These are phyloP conservation scores for Platynereis dumerilii DNA, from an alignment of 2,888 invertebrate genomes.

Conservation along the genomic window DNA sequence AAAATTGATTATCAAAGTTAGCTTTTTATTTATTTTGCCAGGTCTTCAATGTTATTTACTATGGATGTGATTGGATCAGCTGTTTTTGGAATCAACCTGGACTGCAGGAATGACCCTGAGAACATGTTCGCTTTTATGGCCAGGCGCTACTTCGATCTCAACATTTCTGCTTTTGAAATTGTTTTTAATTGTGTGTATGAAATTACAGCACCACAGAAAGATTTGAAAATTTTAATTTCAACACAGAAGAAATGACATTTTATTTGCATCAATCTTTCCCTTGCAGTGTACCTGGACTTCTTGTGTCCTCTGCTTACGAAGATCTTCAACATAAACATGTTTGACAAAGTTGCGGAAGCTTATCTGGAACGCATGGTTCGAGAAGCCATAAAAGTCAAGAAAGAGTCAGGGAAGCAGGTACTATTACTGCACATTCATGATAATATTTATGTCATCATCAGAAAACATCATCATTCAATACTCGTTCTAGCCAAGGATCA, in stretches of 20 bases:
- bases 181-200: too few species aligned
- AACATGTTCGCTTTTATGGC: not conserved
- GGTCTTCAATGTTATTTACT: not conserved
- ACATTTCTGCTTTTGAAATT: not conserved
- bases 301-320: not conserved
- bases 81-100: not conserved
- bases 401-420: too few species aligned
- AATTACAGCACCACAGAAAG: too few species aligned
- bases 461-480: too few species aligned
- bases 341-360: not conserved
- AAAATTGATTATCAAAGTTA: not conserved
- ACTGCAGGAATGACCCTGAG: not conserved
- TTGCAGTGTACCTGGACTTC: not conserved
- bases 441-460: too few species aligned
- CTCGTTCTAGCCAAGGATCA: too few species aligned
- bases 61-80: constrained; percentile 1
- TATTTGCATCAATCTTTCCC: too few species aligned
- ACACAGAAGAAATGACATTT: too few species aligned
- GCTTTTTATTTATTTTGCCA: not conserved
- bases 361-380: not conserved
- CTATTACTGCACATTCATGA: too few species aligned
- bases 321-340: not conserved
- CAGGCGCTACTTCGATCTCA: not conserved
- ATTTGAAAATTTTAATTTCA: too few species aligned
- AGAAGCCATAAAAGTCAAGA: not conserved